A percentile compares a stretch with the other conserved stretches of the same genome.
Evolutionary conservation across 1,140 invertebrate species (phyloP).

Genomic region (Venturia canescens): DNA sequence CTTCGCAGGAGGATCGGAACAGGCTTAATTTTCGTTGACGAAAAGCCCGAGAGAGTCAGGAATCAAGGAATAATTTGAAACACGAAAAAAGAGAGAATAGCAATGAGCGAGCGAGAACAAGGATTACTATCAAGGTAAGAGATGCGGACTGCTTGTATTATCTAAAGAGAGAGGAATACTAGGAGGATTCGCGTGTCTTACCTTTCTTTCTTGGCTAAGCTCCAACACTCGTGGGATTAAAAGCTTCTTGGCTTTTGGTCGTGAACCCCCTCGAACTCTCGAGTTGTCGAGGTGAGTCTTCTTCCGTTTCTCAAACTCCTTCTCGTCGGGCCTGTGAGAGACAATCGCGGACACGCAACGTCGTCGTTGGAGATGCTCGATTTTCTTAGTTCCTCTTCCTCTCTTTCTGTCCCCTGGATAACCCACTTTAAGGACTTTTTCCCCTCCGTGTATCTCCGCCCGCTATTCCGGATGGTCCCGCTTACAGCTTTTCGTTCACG

Average conservation of each 20-base stretch:
- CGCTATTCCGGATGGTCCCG: slow-evolving; percentile 9
- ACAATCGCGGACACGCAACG: slow-evolving; percentile 54
- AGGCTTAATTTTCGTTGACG: not conserved
- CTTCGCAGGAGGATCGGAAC: not conserved
- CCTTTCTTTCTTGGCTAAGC: slow-evolving; percentile 62
- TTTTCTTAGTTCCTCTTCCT: slow-evolving; percentile 34
- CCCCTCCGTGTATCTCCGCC: not conserved
- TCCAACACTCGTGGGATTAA: slow-evolving; percentile 71
- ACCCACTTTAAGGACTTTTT: slow-evolving; percentile 12
- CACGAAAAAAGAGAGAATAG: slow-evolving; percentile 23
- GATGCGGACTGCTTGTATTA: slow-evolving; percentile 18
- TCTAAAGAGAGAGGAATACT: not conserved
- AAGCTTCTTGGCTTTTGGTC: slow-evolving; percentile 68
- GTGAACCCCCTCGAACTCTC: slow-evolving; percentile 47
- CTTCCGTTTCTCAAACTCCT: slow-evolving; percentile 55
- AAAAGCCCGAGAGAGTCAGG: not conserved
- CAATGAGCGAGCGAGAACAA: slow-evolving; percentile 33
- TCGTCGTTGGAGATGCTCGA: slow-evolving; percentile 41
- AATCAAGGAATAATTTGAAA: not conserved
- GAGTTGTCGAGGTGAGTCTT: not conserved
- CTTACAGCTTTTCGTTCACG: slow-evolving; percentile 31
- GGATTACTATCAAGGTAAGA: not conserved
- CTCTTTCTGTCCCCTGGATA: slow-evolving; percentile 31
- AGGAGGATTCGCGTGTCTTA: slow-evolving; percentile 35
- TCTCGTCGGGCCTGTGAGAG: slow-evolving; percentile 48